Percentiles rank a stretch among this genome's conserved stretches.
phyloP scores from a whole-genome alignment of 2,113 vertebrate species.

The Tupaia chinensis region DNA sequence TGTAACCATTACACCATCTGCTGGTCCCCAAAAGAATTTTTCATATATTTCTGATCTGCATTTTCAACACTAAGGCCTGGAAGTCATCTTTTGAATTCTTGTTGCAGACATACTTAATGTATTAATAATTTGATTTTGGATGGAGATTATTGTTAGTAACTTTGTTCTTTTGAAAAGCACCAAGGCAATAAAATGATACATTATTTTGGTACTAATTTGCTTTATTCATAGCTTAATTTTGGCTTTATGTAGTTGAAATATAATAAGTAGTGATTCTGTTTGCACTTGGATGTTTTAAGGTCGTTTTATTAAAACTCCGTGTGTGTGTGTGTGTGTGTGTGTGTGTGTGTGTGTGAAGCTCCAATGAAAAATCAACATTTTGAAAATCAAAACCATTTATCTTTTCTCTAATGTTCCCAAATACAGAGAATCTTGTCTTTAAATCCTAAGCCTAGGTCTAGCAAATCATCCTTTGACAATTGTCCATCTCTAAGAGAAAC shows the following conservation, averaged over 20 bases:
- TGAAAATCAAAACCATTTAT: neutral
- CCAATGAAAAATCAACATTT: neutral
- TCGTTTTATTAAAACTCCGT: neutral
- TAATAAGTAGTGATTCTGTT: neutral
- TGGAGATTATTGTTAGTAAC: neutral
- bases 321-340: no score
- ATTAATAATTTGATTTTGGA: neutral
- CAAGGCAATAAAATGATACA: neutral
- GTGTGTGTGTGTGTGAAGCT: no score
- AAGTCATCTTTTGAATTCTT: neutral
- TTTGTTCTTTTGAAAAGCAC: neutral
- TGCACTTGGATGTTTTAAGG: neutral
- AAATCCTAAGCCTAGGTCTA: neutral
- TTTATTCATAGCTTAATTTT: neutral
- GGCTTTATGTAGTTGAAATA: neutral
- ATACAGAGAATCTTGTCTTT: neutral
- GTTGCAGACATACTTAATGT: neutral
- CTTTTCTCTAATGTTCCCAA: neutral
- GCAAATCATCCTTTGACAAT: neutral
- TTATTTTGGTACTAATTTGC: neutral
- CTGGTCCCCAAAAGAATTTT: neutral
- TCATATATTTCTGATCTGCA: neutral
- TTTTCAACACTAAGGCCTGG: neutral
- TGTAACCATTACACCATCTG: no score
- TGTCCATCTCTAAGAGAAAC: neutral